phyloP scores from a whole-genome alignment of 1,140 invertebrate species.

The Scaptomyza montana region DNA sequence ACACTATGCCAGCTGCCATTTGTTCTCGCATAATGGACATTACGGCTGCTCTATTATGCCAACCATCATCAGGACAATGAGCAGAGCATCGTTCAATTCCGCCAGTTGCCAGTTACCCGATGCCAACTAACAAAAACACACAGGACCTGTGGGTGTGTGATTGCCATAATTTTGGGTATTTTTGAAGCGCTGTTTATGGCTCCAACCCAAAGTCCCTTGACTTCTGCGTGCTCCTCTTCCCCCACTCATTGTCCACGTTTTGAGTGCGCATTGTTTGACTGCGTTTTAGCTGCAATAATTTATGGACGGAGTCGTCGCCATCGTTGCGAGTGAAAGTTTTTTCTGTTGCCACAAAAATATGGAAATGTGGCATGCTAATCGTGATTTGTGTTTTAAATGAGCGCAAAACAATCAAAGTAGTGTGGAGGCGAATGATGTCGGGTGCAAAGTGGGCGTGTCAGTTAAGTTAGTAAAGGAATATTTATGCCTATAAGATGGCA shows the following conservation, averaged over 20 bases:
- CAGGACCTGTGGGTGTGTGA: constrained; percentile 5
- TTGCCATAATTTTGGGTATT: constrained; percentile 70
- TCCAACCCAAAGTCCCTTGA: neutral
- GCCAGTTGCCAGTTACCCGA: neutral
- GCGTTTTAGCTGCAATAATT: constrained; percentile 60
- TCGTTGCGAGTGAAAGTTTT: constrained; percentile 32
- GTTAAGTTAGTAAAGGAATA: neutral
- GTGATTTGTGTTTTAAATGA: constrained; percentile 74
- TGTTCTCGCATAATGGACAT: constrained; percentile 76
- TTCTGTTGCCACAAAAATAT: constrained; percentile 20
- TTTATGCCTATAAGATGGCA: neutral
- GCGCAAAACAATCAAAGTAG: neutral
- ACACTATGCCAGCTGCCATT: constrained; percentile 64
- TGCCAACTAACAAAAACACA: constrained; percentile 24
- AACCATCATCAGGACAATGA: constrained; percentile 54
- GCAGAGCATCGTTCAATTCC: constrained; percentile 39
- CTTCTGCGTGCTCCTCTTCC: neutral
- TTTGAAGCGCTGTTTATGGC: constrained; percentile 36
- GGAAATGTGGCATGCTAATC: constrained; percentile 61
- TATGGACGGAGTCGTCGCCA: constrained; percentile 42
- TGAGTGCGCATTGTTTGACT: constrained; percentile 58
- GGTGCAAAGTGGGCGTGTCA: constrained; percentile 5
- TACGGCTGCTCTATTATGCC: constrained; percentile 67
- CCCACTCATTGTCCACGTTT: constrained; percentile 27
- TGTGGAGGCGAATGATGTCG: neutral